Conservation (phyloP, 2,113 vertebrate species). For the Peucedramus taeniatus region DNA sequence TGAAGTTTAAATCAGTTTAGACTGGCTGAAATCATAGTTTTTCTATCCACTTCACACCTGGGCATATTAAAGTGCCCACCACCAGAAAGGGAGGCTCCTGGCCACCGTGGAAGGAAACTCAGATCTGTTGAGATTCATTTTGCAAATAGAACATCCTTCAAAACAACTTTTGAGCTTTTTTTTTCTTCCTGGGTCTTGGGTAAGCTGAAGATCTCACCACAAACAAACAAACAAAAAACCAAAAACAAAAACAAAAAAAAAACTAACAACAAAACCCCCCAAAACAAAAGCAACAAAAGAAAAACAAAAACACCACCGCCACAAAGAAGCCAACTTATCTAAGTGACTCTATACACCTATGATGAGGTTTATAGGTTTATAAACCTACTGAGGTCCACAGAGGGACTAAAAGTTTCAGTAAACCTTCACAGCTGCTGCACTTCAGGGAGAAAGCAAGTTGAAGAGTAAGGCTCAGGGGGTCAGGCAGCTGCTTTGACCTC, state of each 20-base stretch:
- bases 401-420: not conserved
- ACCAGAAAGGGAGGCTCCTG: not conserved
- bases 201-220: not conserved
- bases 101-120: not conserved
- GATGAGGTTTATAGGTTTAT: not conserved
- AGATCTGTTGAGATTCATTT: not conserved
- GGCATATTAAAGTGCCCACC: not conserved
- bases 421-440: accelerated
- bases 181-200: not conserved
- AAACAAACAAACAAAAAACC: not conserved
- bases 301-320: not conserved
- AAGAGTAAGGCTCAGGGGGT: not conserved
- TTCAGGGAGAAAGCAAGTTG: not conserved
- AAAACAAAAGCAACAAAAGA: not conserved
- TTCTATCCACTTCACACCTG: slow-evolving; percentile 7
- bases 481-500: not conserved
- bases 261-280: not conserved
- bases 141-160: not conserved
- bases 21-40: not conserved
- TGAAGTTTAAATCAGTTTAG: slow-evolving; percentile 16
- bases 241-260: not conserved
- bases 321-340: not conserved
- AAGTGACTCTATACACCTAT: no score
- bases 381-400: not conserved
- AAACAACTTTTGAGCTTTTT: not conserved